phyloP scores from a whole-genome alignment of 2,797 vertebrate genomes.

The Helostoma temminkii region DNA sequence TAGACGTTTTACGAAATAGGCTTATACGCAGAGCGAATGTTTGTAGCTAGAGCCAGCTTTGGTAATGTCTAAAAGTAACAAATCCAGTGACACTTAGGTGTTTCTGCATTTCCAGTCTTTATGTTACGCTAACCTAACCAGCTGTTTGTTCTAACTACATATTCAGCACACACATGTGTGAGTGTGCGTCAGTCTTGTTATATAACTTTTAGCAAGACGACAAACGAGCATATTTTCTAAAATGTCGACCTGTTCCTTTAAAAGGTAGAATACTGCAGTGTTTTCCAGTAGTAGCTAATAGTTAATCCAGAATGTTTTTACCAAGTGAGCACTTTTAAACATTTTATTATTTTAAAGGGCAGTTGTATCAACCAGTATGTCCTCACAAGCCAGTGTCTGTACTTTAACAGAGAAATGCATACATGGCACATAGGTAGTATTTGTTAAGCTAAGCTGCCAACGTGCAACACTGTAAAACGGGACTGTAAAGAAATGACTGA shows the following conservation, averaged over 20 bases:
- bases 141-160: constrained; percentile 1
- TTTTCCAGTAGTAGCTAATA: not conserved
- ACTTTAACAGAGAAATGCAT: constrained; percentile 9
- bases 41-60: not conserved
- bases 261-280: constrained; percentile 15
- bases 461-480: constrained; percentile 3
- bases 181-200: too few species aligned
- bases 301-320: not conserved
- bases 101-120: not conserved
- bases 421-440: constrained; percentile 1
- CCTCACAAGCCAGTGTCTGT: constrained; percentile 38
- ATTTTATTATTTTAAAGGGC: constrained; percentile 23
- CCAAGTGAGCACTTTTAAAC: constrained; percentile 35
- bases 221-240: not conserved
- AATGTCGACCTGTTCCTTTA: not conserved
- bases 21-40: not conserved
- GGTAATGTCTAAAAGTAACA: not conserved
- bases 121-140: constrained; percentile 15
- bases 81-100: too few species aligned
- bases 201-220: not conserved
- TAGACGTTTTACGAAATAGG: not conserved
- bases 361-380: constrained; percentile 18
- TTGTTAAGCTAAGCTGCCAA: constrained; percentile 9
- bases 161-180: too few species aligned
- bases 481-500: not conserved